Percentiles rank a stretch among this genome's conserved stretches.
phyloP scores from a whole-genome alignment of 2,888 invertebrate species.

The Microplitis deprimator region DNA sequence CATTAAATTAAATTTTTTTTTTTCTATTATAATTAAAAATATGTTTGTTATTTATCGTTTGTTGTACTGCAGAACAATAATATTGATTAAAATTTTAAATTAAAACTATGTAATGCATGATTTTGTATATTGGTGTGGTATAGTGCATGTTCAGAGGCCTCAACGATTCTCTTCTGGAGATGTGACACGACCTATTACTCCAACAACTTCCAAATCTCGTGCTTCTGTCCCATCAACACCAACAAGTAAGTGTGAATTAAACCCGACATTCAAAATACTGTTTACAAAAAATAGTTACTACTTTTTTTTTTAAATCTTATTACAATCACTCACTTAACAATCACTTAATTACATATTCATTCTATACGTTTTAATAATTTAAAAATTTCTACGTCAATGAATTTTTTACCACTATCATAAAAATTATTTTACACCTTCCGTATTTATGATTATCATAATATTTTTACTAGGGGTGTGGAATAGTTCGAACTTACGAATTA shows the following conservation, averaged over 20 bases:
- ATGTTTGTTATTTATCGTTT: too few relatives aligned
- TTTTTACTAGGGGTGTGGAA: too few relatives aligned
- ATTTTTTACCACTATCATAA: background rate
- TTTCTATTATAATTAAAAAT: too few relatives aligned
- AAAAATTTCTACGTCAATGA: too few relatives aligned
- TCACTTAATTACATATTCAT: background rate
- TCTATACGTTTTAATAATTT: background rate
- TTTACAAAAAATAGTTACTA: conserved; percentile 14
- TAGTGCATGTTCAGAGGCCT: conserved; percentile 68
- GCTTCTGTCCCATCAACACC: conserved; percentile 57
- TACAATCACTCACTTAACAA: conserved; percentile 25
- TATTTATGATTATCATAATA: too few relatives aligned
- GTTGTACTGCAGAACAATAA: too few relatives aligned
- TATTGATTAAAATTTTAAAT: conserved; percentile 3
- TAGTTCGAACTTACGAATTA: too few relatives aligned
- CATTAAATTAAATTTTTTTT: too few relatives aligned
- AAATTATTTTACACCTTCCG: background rate
- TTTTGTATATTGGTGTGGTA: conserved; percentile 57
- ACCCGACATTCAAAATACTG: conserved; percentile 20
- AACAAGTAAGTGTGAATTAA: conserved; percentile 63
- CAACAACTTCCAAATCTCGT: conserved; percentile 61
- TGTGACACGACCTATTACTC: conserved; percentile 56
- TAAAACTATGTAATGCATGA: conserved; percentile 49
- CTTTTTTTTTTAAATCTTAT: background rate
- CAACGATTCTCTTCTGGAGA: conserved; percentile 60